Evolutionary conservation across 2,797 vertebrate genomes (phyloP), one percentile per base, ranked within the genome.

Genomic region (Dendrocincla fuliginosa): DNA sequence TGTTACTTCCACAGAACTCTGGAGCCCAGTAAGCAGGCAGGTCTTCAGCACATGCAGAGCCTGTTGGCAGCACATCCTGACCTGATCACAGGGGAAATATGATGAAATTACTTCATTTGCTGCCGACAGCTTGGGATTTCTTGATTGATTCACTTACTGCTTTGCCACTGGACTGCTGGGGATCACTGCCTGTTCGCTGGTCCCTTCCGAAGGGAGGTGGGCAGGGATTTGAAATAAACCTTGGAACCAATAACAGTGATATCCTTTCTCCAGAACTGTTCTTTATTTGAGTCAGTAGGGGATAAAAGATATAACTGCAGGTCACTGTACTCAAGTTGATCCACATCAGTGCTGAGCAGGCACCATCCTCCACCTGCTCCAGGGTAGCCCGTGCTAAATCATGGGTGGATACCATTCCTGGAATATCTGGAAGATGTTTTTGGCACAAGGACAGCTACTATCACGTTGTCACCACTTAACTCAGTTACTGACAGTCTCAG

Each of bases 401-500:
- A 17, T 0, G 6, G 10, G 4, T 9, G 28, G 17, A 2, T 3
- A 15, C 20, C 10, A 2, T 4, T 24, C 11, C 59, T 11, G 50
- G 8, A 5, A 19, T 2, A 46, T 69, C 82, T 25, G 64, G 6
- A 10, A 39, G 33, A 19, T 5, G 1, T 20, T 15, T 42, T 8
- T 64, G n/a, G 14, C 42, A 1, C 37, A 2, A 8, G 8, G 52
- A 39, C 8, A 2, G 32, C 6, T 37, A 6, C 77, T 35, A 11
- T 23, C 32, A 25, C 27, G 10, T 1, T 69, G 59, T 3, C 76
- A 74, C 55, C 83, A 28, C 4, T 46, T 27, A 49, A 37, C 68
- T 35, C 74, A 42, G 42, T 15, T 5, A 2, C 22, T 44, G 83
- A 37, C 22, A 56, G 41, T 10, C 53, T 71, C 55, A n/a, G 35